Base-by-base conservation (phyloP, 2,113 vertebrate genomes). In the Morone chrysops region DNA sequence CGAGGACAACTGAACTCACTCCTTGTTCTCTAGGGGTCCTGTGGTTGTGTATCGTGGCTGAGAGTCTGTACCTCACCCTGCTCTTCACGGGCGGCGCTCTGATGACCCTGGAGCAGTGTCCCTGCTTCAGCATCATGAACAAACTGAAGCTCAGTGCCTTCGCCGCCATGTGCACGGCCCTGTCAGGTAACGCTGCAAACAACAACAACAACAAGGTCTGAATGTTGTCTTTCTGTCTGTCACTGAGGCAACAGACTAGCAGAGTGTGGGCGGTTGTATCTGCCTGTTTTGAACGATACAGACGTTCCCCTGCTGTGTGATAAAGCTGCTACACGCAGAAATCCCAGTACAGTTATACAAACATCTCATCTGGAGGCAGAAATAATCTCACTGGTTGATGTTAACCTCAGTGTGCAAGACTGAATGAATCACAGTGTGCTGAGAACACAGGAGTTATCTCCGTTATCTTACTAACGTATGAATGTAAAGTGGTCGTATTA, bases 71-170 rank as follows among this genome's bases (percentile, higher is more conserved):
- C 82, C 91, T 97, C 62, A 41, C 93, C 78, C 90, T 98, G 83
- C 95, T 97, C 3, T 93, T 97, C 84, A 85, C 56, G 0, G 97
- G 96, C 5, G 94, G 93, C 22, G 82, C 94, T 50, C 94, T 98
- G 7, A 96, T 98, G 96, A 92, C 89, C 6, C 84, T 96, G 14
- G 96, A 96, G 76, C 94, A 96, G 68, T 95, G 94, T 74, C 94
- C 87, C 79, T 95, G 92, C 80, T 95, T 94, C 50, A 93, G 95
- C 16, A 73, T 95, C 62, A 95, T 97, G 45, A 95, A 95, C 82
- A 95, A 97, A 75, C 92, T 98, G 17, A 97, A 97, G 88, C 95
- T 97, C 85, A 97, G 97, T 6, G 96, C 96, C 87, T 97, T 96
- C 20, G 96, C 97, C 25, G 97, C 97, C 38, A 86, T 98, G 78